Base-by-base conservation (phyloP, 2,797 vertebrate genomes). In the Hoplostethus mediterraneus region DNA sequence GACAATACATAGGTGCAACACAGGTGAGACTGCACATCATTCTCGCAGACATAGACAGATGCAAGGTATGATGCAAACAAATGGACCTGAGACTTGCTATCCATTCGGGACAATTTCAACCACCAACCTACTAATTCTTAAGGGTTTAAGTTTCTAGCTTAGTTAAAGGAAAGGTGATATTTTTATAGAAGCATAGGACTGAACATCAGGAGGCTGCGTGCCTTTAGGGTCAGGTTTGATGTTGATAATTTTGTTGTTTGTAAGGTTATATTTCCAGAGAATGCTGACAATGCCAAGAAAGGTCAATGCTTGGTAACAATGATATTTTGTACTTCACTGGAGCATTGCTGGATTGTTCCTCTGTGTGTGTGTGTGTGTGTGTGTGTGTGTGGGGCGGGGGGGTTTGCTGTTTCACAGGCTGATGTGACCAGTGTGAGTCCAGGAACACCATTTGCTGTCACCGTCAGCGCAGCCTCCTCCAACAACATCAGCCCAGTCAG, bases 401-500 rank as follows among this genome's bases (percentile, higher is more conserved):
- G 5, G 73, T 38, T 69, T 10, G 63, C 36, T 81, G 42, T 86
- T 70, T 82, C n/a, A 49, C 85, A 99, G 98, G 96, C 93, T 58
- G 90, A 96, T 75, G 92, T 97, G 89, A 94, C 87, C 52, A 93
- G 79, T 73, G 81, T 92, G 80, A 82, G 87, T 89, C 94, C 96
- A 58, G 95, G 94, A 67, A 96, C 94, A 61, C 87, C 89, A 31
- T 96, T 97, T 54, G 93, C 90, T 12, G 89, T 94, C 28, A 96
- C 94, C 0, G 84, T 97, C 82, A 94, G 95, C 76, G 89, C 96
- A 36, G 89, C 95, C 79, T 95, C 96, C 77, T 96, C 96, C 36
- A 96, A 96, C 47, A 88, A 93, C 16, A 93, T 95, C 74, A 96
- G 96, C 78, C 95, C 97, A 80, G 93, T 96, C 40, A 97, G 97